Evolutionary conservation across 2,888 invertebrate species (phyloP), one percentile per base, ranked within the genome.

Genomic region (Raillietiella orientalis): DNA sequence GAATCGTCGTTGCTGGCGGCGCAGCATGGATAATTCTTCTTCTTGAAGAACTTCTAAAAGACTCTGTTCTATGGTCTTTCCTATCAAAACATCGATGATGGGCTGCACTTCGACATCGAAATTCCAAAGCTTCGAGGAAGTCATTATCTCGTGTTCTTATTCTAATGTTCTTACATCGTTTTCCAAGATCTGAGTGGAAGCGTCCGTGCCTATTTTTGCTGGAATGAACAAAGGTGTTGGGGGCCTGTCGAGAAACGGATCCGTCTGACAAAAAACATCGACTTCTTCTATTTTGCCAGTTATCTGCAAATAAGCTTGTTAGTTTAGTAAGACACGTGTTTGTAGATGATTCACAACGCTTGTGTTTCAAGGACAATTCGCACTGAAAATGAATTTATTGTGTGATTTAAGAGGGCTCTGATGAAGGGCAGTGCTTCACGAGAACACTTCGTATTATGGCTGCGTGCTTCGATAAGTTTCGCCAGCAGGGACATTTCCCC

Each of bases 21-120:
- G 55, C 34, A 84, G 50, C 14, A 67, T 59, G 4, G 66, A 65
- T 35, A 82, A 51, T 48, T 87, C 84, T 47, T 84, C 82, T 44
- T 87, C 84, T 44, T 84, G 77, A 36, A 79, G 59, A 19, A 77
- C 74, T 47, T 87, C 84, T 9, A 70, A 57, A 36, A 84, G 51
- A 24, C 77, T 65, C 51, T 79, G 77, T 44, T 84, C 75, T 30
- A 77, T 56, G 31, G 75, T 72, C 47, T 74, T 72, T 27, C 77
- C 77, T 23, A 84, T 70, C 31, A 87, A 52, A 25, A 69, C 66
- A 46, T 84, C 79, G 32, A 84, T 54, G 33, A 84, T 64, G 2
- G 82, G 77, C 44, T 69, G 65, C 27, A 82, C 77, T 48, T 84
- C 82, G 40, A 62, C 50, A 46, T 84, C 79, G 50, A 77, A 87